These are phyloP conservation scores for Serinus canaria DNA, from an alignment of 2,113 vertebrate genomes.

Conservation along the genomic window DNA sequence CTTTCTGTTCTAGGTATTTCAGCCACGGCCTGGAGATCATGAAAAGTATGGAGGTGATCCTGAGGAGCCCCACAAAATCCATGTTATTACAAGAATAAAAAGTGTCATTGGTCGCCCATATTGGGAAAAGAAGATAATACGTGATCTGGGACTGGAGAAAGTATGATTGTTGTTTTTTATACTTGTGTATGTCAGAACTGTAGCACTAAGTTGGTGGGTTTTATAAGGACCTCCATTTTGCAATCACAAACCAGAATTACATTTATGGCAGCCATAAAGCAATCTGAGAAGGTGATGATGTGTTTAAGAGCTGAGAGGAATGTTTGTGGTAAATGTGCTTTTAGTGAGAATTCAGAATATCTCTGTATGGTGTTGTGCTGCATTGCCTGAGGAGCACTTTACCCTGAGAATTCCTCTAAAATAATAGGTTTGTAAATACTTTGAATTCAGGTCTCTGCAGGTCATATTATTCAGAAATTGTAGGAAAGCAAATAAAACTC, in stretches of 20 bases:
- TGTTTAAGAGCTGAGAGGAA: background rate
- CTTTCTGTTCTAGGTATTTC: conserved; percentile 78
- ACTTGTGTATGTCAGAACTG: background rate
- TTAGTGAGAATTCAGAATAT: background rate
- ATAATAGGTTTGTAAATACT: background rate
- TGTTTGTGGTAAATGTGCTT: background rate
- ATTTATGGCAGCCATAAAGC: background rate
- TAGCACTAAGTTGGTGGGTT: background rate
- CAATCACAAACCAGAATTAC: background rate
- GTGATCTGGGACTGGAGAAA: conserved; percentile 83
- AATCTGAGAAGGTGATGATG: background rate
- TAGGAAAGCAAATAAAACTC: background rate
- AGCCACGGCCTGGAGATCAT: conserved; percentile 83
- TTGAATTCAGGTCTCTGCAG: background rate
- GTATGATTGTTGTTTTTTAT: conserved; percentile 63
- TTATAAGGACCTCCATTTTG: background rate
- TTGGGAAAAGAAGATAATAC: conserved; percentile 91
- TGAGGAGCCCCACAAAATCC: conserved; percentile 91
- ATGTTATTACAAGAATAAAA: conserved; percentile 87
- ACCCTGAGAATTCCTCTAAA: background rate
- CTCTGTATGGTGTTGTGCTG: background rate
- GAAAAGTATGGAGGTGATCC: conserved; percentile 91
- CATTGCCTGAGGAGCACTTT: background rate
- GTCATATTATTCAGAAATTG: background rate
- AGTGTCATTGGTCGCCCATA: conserved; percentile 83